Evolutionary conservation across 2,888 invertebrate species (phyloP).

Genomic region (Trichogramma dendrolimi): DNA sequence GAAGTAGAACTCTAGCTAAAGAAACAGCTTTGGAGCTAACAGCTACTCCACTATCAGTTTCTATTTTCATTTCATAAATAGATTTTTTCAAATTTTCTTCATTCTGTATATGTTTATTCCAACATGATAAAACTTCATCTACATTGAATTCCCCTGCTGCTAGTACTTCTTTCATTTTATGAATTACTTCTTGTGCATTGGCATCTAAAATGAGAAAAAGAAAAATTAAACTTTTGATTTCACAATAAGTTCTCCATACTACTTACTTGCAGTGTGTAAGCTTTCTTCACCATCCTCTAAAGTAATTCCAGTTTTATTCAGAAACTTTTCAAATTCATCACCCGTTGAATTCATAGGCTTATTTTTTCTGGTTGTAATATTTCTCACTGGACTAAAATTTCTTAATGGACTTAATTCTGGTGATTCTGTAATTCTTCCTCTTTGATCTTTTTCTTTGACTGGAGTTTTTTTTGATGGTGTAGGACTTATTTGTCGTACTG

Average conservation of each 20-base stretch:
- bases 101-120: constrained; percentile 39
- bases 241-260: constrained; percentile 11
- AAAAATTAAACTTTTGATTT: constrained; percentile 9
- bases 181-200: constrained; percentile 32
- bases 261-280: constrained; percentile 35
- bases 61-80: constrained; percentile 37
- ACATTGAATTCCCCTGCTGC: constrained; percentile 27
- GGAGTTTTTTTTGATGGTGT: constrained; percentile 4
- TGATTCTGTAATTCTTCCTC: constrained; percentile 12
- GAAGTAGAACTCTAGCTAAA: constrained; percentile 42
- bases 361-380: constrained; percentile 6
- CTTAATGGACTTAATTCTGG: constrained; percentile 19
- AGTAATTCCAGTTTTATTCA: constrained; percentile 37
- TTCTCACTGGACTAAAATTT: constrained; percentile 12
- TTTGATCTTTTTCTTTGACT: not conserved
- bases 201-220: constrained; percentile 29
- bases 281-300: constrained; percentile 29
- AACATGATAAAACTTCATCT: constrained; percentile 35
- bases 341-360: constrained; percentile 11
- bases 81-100: constrained; percentile 40
- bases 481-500: not conserved
- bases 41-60: constrained; percentile 28
- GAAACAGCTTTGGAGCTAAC: constrained; percentile 34
- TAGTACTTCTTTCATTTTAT: constrained; percentile 38
- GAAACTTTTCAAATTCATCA: constrained; percentile 35